Evolutionary conservation across 2,888 invertebrate genomes (phyloP).

Genomic region (Drosophila siamana): DNA sequence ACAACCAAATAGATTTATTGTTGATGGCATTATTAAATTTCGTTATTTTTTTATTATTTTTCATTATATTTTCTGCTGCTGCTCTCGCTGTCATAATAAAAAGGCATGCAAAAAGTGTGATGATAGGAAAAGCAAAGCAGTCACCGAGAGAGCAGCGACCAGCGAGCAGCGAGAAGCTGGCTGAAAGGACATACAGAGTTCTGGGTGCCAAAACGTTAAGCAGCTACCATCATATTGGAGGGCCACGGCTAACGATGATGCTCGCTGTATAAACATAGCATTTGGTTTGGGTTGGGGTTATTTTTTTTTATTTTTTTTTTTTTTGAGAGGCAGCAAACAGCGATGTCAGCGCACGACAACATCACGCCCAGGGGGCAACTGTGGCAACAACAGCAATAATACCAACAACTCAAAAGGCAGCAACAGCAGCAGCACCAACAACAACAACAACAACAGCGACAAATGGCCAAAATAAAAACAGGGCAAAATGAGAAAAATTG

Average conservation of each 20-base stretch:
- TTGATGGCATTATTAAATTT: slow-evolving; percentile 82
- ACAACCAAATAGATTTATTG: slow-evolving; percentile 79
- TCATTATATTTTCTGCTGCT: slow-evolving; percentile 27
- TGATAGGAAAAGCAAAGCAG: slow-evolving; percentile 33
- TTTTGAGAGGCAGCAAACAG: slow-evolving; percentile 29
- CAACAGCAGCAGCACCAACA: not conserved
- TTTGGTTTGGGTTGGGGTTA: slow-evolving; percentile 8
- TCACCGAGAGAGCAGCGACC: not conserved
- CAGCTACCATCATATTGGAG: slow-evolving; percentile 50
- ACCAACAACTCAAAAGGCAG: not conserved
- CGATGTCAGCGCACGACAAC: slow-evolving; percentile 71
- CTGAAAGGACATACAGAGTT: slow-evolving; percentile 11
- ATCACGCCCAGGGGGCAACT: slow-evolving; percentile 62
- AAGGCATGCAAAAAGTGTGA: slow-evolving; percentile 50
- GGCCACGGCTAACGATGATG: slow-evolving; percentile 51
- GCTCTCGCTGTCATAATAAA: slow-evolving; percentile 37
- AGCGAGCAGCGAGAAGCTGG: not conserved
- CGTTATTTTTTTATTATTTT: slow-evolving; percentile 47
- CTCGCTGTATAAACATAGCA: slow-evolving; percentile 2
- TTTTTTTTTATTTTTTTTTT: not conserved
- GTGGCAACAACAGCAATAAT: slow-evolving; percentile 26
- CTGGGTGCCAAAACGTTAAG: slow-evolving; percentile 61
- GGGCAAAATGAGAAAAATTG: slow-evolving; percentile 28
- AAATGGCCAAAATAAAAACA: slow-evolving; percentile 18
- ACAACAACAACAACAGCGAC: not conserved